A percentile compares a stretch with the other conserved stretches of the same genome.
These are phyloP conservation scores for Yponomeuta malinellus DNA, from an alignment of 2,888 invertebrate genomes.

Conservation along the genomic window DNA sequence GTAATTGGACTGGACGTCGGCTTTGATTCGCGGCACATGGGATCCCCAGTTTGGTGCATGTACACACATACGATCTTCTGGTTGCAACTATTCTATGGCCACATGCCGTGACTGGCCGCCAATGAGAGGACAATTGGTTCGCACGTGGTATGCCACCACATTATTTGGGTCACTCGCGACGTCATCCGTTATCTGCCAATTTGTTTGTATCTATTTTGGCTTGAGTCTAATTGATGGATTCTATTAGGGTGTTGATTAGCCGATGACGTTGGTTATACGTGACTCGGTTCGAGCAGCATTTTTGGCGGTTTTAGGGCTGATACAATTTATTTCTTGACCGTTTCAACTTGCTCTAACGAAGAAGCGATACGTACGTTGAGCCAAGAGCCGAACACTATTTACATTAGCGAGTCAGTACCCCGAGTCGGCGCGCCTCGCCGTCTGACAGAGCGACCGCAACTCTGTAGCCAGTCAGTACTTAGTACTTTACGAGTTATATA, in stretches of 20 bases:
- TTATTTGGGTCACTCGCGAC: not conserved
- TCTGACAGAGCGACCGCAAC: not conserved
- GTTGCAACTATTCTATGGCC: not conserved
- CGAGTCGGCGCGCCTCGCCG: constrained; percentile 4
- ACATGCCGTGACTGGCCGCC: not conserved
- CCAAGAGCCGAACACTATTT: not conserved
- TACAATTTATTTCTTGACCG: too few species aligned
- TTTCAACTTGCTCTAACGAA: too few species aligned
- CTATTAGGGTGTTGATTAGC: not conserved
- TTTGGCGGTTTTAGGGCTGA: too few species aligned
- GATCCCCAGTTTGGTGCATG: too few species aligned
- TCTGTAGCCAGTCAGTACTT: not conserved
- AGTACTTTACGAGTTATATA: not conserved
- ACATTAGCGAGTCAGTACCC: not conserved
- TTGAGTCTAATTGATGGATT: not conserved
- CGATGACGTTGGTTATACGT: not conserved
- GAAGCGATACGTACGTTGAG: too few species aligned
- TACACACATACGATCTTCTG: not conserved
- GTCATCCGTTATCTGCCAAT: not conserved
- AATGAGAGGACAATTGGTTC: not conserved
- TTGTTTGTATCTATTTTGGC: not conserved
- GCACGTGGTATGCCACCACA: not conserved
- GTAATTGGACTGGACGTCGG: too few species aligned
- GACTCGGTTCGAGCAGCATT: too few species aligned
- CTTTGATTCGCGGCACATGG: too few species aligned